Evolutionary conservation across 1,140 invertebrate species (phyloP).

Genomic region (Drosophila mojavensis): DNA sequence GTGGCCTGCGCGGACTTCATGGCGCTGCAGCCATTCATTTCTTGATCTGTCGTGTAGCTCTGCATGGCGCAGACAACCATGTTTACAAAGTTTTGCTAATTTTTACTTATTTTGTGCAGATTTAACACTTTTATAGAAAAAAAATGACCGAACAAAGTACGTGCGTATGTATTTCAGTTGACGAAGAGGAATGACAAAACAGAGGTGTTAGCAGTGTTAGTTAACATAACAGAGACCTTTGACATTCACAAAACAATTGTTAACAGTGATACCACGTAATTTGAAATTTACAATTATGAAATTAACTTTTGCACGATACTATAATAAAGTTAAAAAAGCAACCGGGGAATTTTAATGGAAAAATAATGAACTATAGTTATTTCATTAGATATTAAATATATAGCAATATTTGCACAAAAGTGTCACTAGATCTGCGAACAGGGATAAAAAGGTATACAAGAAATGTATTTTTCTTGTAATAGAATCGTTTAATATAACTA

Average conservation of each 20-base stretch:
- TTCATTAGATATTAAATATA: too few species aligned
- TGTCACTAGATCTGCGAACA: too few species aligned
- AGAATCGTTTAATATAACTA: not conserved
- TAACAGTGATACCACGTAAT: not conserved
- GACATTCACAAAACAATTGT: not conserved
- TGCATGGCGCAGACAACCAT: slow-evolving; percentile 55
- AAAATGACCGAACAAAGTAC: slow-evolving; percentile 9
- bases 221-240: slow-evolving; percentile 2
- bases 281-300: not conserved
- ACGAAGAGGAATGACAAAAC: slow-evolving; percentile 7
- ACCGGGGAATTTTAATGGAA: too few species aligned
- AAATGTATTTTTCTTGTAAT: too few species aligned
- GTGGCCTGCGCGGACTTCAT: slow-evolving; percentile 21
- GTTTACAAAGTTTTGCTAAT: slow-evolving; percentile 13
- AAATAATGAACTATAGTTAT: too few species aligned
- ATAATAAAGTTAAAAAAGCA: too few species aligned
- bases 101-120: not conserved
- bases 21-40: slow-evolving; percentile 23
- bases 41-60: slow-evolving; percentile 34
- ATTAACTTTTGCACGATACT: not conserved
- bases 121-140: slow-evolving; percentile 17
- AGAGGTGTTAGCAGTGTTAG: slow-evolving; percentile 18
- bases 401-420: too few species aligned
- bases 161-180: slow-evolving; percentile 12
- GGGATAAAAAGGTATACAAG: too few species aligned